A percentile compares a stretch with the other conserved stretches of the same genome.
phyloP scores from a whole-genome alignment of 37 sponge, comb jelly and placozoan genomes.

The Hexactinellida sp. region DNA sequence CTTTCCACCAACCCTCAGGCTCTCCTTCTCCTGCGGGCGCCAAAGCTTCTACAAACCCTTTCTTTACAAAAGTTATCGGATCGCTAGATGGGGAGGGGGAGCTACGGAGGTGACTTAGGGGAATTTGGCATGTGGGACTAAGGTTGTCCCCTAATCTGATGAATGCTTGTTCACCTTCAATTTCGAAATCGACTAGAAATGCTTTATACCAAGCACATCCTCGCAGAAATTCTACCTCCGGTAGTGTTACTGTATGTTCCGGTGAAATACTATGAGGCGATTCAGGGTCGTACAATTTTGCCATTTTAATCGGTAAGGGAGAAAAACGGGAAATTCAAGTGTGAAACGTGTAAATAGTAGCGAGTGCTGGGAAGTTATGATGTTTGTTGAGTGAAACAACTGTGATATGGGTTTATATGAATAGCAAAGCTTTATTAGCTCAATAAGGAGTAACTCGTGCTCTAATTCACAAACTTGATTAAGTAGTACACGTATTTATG shows the following conservation, averaged over 20 bases:
- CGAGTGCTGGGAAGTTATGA: background rate
- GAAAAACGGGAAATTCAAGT: background rate
- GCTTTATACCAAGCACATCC: background rate
- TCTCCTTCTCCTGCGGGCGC: constrained; percentile 58
- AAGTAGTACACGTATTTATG: no score
- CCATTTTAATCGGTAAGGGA: background rate
- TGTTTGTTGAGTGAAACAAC: background rate
- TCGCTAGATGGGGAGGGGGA: background rate
- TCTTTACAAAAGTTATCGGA: background rate
- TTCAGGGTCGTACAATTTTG: background rate
- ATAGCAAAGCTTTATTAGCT: background rate
- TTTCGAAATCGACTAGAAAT: background rate
- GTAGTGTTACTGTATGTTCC: background rate
- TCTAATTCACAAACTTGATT: no score
- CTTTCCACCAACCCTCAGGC: constrained; percentile 68
- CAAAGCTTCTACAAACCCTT: constrained; percentile 27
- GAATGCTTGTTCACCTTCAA: background rate
- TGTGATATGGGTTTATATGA: background rate
- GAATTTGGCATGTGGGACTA: background rate
- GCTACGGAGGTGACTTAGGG: background rate
- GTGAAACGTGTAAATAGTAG: background rate
- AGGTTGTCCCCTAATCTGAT: background rate
- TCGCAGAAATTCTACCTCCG: constrained; percentile 6
- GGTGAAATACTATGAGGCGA: background rate
- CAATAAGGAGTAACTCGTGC: no score